Conservation (phyloP, 2,113 vertebrate species). For the Nannospalax galili region DNA sequence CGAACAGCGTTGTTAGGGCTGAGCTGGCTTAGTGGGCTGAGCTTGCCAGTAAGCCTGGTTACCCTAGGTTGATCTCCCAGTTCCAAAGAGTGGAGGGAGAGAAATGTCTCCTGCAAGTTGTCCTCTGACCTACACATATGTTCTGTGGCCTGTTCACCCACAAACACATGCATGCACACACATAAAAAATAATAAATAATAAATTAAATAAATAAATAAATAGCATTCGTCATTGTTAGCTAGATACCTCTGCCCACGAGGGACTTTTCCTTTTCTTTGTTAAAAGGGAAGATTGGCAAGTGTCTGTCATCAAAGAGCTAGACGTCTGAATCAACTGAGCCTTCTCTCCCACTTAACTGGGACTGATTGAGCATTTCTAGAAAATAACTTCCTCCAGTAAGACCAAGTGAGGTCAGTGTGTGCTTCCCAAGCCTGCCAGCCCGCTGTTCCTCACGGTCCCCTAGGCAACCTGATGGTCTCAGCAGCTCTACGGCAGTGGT, state of each 20-base stretch:
- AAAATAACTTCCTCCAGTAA: background rate
- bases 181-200: background rate
- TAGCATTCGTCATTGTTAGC: background rate
- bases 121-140: background rate
- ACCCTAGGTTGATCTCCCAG: too few species aligned
- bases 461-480: background rate
- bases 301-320: background rate
- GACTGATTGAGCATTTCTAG: too few species aligned
- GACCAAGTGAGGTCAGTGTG: background rate
- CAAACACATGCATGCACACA: background rate
- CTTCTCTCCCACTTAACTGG: background rate
- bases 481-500: too few species aligned
- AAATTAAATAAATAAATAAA: too few species aligned
- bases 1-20: background rate
- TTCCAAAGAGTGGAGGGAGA: background rate
- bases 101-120: background rate
- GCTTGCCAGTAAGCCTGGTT: background rate
- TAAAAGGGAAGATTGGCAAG: background rate
- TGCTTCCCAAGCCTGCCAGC: too few species aligned
- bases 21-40: background rate
- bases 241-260: too few species aligned
- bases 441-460: background rate
- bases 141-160: background rate
- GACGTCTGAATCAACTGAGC: rapidly evolving
- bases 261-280: background rate